Conservation (phyloP, 1,140 invertebrate genomes). For the Heterodera schachtii region DNA sequence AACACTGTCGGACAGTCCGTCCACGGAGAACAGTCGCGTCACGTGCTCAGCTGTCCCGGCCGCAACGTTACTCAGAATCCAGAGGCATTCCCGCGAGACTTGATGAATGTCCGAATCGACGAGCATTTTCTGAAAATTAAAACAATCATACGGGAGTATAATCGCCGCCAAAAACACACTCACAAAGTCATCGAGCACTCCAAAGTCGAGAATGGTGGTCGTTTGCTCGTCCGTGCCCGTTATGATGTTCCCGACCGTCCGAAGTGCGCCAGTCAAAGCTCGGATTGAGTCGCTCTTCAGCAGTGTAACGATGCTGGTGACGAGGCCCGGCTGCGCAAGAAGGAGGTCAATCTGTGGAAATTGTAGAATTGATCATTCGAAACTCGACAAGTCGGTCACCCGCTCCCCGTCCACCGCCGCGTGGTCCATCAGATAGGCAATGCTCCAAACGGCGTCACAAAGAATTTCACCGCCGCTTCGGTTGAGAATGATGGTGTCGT, state of each 20-base stretch:
- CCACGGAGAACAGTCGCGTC: conserved; percentile 25
- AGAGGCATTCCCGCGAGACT: conserved; percentile 31
- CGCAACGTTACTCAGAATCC: conserved; percentile 39
- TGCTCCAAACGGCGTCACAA: conserved; percentile 36
- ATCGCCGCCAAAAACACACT: background rate
- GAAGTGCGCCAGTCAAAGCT: conserved; percentile 27
- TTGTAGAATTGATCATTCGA: background rate
- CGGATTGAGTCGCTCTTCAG: conserved; percentile 33
- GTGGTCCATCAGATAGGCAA: conserved; percentile 37
- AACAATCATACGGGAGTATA: too few species aligned
- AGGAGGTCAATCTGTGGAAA: conserved; percentile 30
- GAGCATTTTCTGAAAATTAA: conserved; percentile 26
- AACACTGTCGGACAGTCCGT: conserved; percentile 22
- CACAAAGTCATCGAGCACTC: conserved; percentile 32
- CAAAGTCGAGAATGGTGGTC: conserved; percentile 29
- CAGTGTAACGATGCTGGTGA: conserved; percentile 17
- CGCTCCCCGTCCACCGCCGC: conserved; percentile 28
- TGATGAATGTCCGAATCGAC: conserved; percentile 31
- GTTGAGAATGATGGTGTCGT: conserved; percentile 19
- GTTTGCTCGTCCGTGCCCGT: conserved; percentile 41
- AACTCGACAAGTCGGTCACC: conserved; percentile 18
- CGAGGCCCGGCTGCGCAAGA: conserved; percentile 27
- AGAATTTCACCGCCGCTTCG: conserved; percentile 30
- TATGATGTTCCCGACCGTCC: conserved; percentile 36
- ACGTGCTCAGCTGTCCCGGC: conserved; percentile 37